These are phyloP conservation scores for Gymnarchus niloticus DNA, from an alignment of 2,113 vertebrate genomes.

Conservation along the genomic window DNA sequence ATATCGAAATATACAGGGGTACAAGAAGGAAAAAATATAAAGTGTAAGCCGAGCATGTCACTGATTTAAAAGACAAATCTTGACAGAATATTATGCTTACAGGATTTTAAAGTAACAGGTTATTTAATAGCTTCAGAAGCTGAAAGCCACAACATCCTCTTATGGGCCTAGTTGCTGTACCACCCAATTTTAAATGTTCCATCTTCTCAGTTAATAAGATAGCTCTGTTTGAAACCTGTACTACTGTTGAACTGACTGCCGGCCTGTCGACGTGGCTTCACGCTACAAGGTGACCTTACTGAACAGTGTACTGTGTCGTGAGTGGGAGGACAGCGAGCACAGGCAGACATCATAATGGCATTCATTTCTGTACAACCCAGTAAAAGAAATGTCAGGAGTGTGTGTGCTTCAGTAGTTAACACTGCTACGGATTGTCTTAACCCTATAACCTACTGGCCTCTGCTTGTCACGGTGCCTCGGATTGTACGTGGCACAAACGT, in stretches of 20 bases:
- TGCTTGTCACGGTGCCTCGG: background rate
- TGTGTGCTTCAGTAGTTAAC: background rate
- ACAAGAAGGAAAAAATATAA: background rate
- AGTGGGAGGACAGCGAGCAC: background rate
- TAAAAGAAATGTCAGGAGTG: background rate
- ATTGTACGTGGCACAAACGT: background rate
- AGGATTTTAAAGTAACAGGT: background rate
- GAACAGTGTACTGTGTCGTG: background rate
- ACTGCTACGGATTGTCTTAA: background rate
- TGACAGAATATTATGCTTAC: too few relatives aligned
- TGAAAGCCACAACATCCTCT: background rate
- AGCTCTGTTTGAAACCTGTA: background rate
- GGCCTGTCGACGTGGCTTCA: background rate
- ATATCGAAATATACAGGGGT: background rate
- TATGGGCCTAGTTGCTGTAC: background rate
- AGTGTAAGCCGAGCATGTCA: background rate
- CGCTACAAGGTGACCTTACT: background rate
- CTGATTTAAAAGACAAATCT: background rate
- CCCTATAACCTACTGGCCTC: background rate
- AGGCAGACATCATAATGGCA: background rate
- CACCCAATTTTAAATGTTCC: background rate
- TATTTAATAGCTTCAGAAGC: background rate
- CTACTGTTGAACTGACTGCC: background rate
- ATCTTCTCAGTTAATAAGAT: constrained; percentile 1
- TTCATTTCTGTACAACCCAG: background rate